Conservation (phyloP, 2,888 invertebrate species). For the Hartigia nigra region DNA sequence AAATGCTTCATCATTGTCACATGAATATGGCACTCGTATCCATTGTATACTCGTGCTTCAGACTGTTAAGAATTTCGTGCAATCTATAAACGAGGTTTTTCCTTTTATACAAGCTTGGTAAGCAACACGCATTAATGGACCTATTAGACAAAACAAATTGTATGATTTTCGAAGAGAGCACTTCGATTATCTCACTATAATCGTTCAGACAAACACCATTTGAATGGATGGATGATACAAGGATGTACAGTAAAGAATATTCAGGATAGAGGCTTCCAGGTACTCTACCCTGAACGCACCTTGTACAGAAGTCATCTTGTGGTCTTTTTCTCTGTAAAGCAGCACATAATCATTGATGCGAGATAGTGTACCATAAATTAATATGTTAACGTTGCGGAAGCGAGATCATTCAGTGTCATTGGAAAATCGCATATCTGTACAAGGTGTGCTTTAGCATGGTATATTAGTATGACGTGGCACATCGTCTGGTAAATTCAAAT, state of each 20-base stretch:
- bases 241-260: background rate
- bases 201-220: background rate
- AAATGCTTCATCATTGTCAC: background rate
- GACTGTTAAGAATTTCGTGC: background rate
- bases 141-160: background rate
- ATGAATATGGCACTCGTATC: too few species aligned
- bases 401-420: background rate
- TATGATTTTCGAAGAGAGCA: background rate
- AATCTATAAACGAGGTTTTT: background rate
- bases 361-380: background rate
- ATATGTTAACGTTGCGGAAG: background rate
- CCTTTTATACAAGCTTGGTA: background rate
- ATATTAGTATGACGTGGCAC: background rate
- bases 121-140: background rate
- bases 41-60: too few species aligned
- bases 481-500: background rate
- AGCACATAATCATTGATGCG: background rate
- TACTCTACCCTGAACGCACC: background rate
- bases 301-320: slow-evolving; percentile 1
- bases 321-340: background rate
- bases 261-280: background rate
- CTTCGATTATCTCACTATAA: background rate
- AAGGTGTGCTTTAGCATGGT: background rate
- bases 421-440: background rate
- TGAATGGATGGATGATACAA: background rate